Conservation (phyloP, 2,797 vertebrate species). For the Tamandua tetradactyla region DNA sequence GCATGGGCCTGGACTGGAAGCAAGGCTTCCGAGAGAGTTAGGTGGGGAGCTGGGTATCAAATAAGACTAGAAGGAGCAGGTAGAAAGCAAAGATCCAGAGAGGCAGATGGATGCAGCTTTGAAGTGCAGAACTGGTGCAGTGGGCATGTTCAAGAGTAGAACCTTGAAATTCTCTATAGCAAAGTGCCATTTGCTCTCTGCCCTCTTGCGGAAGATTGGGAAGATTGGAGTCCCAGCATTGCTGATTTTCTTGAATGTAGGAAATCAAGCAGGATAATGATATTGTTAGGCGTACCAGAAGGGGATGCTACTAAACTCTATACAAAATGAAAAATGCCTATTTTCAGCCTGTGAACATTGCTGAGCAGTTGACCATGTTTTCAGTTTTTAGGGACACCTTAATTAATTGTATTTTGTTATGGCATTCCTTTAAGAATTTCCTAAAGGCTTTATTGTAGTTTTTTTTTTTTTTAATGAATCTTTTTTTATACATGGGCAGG, state of each 20-base stretch:
- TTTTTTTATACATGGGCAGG: too few relatives aligned
- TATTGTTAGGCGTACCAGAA: not conserved
- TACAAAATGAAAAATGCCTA: not conserved
- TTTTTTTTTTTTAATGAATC: too few relatives aligned
- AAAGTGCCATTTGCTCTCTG: not conserved
- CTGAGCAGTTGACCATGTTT: not conserved
- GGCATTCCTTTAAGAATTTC: not conserved
- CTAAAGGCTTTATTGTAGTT: not conserved
- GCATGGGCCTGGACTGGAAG: not conserved
- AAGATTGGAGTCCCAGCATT: not conserved
- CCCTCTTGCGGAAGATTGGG: not conserved
- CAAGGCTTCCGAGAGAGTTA: not conserved
- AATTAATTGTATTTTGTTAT: not conserved
- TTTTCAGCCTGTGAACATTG: not conserved
- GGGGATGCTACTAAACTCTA: not conserved
- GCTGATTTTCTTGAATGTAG: not conserved
- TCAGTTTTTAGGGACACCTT: not conserved
- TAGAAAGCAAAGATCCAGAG: not conserved
- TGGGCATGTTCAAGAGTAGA: not conserved
- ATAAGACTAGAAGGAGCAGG: not conserved
- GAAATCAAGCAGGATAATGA: not conserved
- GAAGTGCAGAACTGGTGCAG: not conserved
- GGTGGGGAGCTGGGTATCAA: not conserved
- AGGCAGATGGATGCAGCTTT: too few relatives aligned
- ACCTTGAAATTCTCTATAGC: not conserved